Evolutionary conservation across 1,140 invertebrate genomes (phyloP).

Genomic region (Yoshiicerus persimilis): DNA sequence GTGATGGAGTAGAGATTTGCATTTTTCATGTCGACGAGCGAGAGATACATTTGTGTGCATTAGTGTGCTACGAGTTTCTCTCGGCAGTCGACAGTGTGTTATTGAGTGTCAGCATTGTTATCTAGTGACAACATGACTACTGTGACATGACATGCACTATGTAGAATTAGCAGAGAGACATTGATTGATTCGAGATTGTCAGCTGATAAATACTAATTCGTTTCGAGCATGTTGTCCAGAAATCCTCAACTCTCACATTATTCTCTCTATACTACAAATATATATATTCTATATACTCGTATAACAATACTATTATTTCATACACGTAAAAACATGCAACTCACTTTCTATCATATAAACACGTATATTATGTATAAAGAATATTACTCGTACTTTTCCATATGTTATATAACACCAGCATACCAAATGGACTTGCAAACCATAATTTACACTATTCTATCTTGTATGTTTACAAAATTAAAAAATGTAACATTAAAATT

Average conservation of each 20-base stretch:
- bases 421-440: too few species aligned
- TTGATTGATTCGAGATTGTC: slow-evolving; percentile 26
- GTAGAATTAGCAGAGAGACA: slow-evolving; percentile 13
- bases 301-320: not conserved
- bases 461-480: too few species aligned
- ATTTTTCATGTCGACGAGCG: not conserved
- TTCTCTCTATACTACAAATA: not conserved
- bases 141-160: slow-evolving; percentile 22
- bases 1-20: not conserved
- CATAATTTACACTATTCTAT: too few species aligned
- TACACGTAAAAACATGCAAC: not conserved
- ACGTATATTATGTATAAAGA: too few species aligned
- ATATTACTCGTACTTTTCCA: not conserved
- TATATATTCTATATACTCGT: not conserved
- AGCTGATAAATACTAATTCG: slow-evolving; percentile 29
- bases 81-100: not conserved
- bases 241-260: not conserved
- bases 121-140: slow-evolving; percentile 12
- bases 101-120: slow-evolving; percentile 20
- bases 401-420: not conserved
- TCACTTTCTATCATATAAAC: too few species aligned
- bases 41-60: not conserved
- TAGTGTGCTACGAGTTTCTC: not conserved
- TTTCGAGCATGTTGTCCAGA: not conserved
- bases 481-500: too few species aligned